Evolutionary conservation across 1,140 invertebrate species (phyloP).

Genomic region (Bombus balteatus): DNA sequence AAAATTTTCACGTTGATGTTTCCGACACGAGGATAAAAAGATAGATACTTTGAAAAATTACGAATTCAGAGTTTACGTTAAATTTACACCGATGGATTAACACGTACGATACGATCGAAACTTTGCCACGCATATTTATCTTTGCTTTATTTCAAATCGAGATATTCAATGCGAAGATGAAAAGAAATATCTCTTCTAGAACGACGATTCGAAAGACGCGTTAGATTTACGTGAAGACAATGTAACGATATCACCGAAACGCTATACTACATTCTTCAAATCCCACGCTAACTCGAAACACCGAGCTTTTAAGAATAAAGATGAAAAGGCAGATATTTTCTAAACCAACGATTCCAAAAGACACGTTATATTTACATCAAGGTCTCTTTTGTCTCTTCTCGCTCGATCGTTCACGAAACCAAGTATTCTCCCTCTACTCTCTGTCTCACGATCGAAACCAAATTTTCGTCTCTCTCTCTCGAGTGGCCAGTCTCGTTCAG

Average conservation of each 20-base stretch:
- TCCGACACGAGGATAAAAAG: neutral
- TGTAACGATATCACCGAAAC: neutral
- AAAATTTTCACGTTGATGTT: neutral
- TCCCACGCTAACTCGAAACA: neutral
- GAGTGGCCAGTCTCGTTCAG: neutral
- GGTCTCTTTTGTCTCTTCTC: constrained; percentile 33
- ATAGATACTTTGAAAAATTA: neutral
- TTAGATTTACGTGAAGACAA: neutral
- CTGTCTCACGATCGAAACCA: constrained; percentile 5
- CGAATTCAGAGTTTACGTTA: neutral
- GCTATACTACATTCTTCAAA: neutral
- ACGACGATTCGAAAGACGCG: neutral
- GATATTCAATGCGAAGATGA: neutral
- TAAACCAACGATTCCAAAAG: neutral
- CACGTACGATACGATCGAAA: neutral
- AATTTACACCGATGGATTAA: neutral
- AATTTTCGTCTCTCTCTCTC: constrained; percentile 24
- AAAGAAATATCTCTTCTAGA: neutral
- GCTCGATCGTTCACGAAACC: neutral
- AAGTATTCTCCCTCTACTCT: neutral
- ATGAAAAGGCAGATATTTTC: neutral
- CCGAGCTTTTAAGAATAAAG: neutral
- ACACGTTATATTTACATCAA: constrained; percentile 44
- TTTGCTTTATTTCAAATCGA: neutral
- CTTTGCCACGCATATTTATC: neutral